Percentiles rank a stretch among this genome's conserved stretches.
Evolutionary conservation across 2,888 invertebrate genomes (phyloP).

Genomic region (Pegoplata infirma): DNA sequence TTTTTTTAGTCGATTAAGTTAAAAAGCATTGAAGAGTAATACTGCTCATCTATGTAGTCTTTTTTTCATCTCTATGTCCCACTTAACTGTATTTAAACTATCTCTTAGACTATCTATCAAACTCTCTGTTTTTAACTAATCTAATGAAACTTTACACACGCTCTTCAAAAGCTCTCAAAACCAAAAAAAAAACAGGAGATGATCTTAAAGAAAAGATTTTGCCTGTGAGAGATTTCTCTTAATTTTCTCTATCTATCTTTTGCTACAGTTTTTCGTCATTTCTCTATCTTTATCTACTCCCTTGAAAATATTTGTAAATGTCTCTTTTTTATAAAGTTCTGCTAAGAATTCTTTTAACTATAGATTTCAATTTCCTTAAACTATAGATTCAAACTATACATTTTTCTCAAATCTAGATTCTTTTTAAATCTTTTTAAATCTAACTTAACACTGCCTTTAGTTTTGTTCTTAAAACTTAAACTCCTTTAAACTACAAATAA

Average conservation of each 20-base stretch:
- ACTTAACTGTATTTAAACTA: background rate
- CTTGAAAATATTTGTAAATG: no score
- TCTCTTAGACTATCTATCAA: conserved; percentile 11
- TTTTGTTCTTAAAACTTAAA: background rate
- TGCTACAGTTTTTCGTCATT: background rate
- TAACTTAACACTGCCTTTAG: background rate
- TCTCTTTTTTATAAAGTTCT: background rate
- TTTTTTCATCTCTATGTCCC: conserved; percentile 16
- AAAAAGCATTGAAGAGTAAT: conserved; percentile 34
- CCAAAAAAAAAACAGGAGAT: conserved; percentile 55
- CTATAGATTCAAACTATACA: no score
- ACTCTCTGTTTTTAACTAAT: background rate
- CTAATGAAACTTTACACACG: conserved; percentile 47
- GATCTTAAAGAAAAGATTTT: conserved; percentile 26
- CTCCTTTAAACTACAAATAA: background rate
- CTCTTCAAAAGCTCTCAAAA: conserved; percentile 8
- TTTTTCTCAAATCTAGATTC: background rate
- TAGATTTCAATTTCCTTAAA: no score
- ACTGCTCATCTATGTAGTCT: background rate
- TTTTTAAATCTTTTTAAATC: background rate
- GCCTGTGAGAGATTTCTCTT: conserved; percentile 24
- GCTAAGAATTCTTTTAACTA: background rate
- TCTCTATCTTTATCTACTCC: no score
- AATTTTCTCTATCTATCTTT: background rate
- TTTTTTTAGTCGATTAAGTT: conserved; percentile 61